These are phyloP conservation scores for Proteles cristata DNA, from an alignment of 2,113 vertebrate species.

Conservation along the genomic window DNA sequence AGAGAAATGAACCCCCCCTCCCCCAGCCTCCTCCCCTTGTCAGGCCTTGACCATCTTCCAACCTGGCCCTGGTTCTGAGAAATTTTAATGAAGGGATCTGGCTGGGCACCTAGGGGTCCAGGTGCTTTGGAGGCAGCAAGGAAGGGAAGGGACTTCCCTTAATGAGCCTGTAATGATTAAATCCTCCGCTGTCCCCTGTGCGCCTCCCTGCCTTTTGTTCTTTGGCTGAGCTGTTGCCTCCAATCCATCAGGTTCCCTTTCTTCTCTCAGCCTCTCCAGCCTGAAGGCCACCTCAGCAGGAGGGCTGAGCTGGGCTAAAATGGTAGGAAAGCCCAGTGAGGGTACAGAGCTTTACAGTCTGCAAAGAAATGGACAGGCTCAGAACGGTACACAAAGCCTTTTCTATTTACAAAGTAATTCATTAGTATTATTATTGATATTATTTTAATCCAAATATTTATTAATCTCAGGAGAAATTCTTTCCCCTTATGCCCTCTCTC, in stretches of 20 bases:
- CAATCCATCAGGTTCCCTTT: neutral
- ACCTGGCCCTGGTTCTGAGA: neutral
- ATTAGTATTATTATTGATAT: neutral
- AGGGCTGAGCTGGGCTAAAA: neutral
- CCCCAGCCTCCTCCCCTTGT: neutral
- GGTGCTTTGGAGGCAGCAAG: constrained; percentile 22
- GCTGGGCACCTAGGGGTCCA: neutral
- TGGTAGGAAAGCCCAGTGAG: neutral
- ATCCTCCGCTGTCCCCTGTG: neutral
- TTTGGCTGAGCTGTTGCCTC: neutral
- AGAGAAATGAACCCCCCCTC: neutral
- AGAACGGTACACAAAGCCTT: neutral
- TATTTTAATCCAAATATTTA: neutral
- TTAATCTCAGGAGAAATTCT: neutral
- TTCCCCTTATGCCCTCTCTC: neutral
- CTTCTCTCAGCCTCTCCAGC: neutral
- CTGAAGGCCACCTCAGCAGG: neutral
- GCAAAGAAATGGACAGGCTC: neutral
- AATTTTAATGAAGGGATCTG: constrained; percentile 52
- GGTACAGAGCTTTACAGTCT: neutral
- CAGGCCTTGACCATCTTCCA: constrained; percentile 22
- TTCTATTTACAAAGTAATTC: neutral
- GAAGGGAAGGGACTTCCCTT: neutral
- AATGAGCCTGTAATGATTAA: constrained; percentile 6
- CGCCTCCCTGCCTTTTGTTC: neutral